phyloP scores from a whole-genome alignment of 2,888 invertebrate genomes.

The Melanostoma mellinum region DNA sequence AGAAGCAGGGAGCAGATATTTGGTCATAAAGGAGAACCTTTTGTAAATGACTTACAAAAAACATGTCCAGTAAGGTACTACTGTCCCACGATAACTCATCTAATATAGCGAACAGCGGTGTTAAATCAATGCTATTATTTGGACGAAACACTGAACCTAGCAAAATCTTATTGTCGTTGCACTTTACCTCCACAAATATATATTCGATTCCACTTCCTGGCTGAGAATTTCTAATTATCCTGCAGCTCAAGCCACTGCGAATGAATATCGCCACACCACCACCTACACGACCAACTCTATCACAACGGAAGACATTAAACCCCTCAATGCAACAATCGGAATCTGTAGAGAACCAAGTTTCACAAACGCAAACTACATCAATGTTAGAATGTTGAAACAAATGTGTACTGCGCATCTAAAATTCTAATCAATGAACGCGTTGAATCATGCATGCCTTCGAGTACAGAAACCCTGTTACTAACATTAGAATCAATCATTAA shows the following conservation, averaged over 20 bases:
- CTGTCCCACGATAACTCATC: too few species aligned
- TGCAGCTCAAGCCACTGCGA: conserved; percentile 4
- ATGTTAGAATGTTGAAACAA: too few species aligned
- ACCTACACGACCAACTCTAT: conserved; percentile 17
- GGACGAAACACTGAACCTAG: conserved; percentile 1
- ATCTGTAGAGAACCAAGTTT: background rate
- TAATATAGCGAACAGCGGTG: too few species aligned
- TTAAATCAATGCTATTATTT: background rate
- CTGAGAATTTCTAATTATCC: too few species aligned
- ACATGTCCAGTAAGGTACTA: too few species aligned
- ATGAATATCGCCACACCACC: background rate
- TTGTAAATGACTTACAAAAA: too few species aligned
- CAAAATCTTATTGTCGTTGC: conserved; percentile 1
- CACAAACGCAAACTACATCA: too few species aligned
- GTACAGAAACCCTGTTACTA: background rate
- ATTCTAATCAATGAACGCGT: conserved; percentile 10
- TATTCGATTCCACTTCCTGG: conserved; percentile 10
- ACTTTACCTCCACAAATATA: background rate
- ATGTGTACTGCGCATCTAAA: background rate
- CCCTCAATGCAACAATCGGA: background rate
- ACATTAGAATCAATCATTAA: background rate
- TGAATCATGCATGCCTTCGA: background rate
- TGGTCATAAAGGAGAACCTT: too few species aligned
- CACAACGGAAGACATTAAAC: conserved; percentile 7
- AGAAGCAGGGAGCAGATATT: too few species aligned